Conservation (phyloP, 2,797 vertebrate genomes). For the Lagorchestes hirsutus region DNA sequence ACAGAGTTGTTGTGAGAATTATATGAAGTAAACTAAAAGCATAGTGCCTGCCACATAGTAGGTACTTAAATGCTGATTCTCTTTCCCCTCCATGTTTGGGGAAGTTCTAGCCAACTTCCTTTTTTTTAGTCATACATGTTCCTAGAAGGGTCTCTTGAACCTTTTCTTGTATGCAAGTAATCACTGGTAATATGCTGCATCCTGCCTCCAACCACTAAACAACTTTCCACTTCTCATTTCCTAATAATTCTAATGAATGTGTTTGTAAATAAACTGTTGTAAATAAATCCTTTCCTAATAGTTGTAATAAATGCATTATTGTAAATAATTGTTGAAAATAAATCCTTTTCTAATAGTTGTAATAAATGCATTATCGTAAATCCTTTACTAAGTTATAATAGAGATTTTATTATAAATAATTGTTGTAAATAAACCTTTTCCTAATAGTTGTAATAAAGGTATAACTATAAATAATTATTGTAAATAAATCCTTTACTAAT, state of each 20-base stretch:
- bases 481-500: neutral
- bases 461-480: neutral
- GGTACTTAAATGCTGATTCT: neutral
- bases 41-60: neutral
- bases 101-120: neutral
- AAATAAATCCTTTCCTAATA: neutral
- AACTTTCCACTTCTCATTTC: neutral
- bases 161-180: neutral
- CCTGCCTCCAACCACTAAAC: neutral
- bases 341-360: no score
- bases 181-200: neutral
- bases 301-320: no score
- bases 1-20: neutral
- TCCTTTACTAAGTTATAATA: neutral
- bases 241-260: neutral
- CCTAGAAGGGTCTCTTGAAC: neutral
- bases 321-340: no score
- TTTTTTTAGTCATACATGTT: neutral
- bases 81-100: neutral
- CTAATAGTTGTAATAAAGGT: neutral
- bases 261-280: neutral
- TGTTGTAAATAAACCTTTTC: neutral
- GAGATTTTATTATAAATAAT: neutral
- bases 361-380: no score
- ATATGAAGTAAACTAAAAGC: neutral